Conservation (phyloP, 2,888 invertebrate species). For the Polietes domitor region DNA sequence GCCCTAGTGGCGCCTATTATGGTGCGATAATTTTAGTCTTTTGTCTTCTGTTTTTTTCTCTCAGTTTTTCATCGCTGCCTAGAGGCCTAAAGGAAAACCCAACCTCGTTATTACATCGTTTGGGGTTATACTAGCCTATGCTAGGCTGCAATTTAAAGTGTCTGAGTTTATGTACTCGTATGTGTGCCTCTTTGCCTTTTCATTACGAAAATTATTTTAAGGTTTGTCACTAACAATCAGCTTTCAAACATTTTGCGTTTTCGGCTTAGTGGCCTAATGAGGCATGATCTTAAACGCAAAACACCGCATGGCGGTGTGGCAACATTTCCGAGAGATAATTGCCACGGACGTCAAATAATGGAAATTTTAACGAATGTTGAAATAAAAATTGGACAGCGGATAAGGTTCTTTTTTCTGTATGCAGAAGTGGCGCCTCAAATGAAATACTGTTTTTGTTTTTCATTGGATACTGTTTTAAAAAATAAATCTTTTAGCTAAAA, state of each 20-base stretch:
- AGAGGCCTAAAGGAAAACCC: constrained; percentile 35
- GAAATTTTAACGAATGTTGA: neutral
- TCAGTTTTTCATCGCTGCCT: neutral
- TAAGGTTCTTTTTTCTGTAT: too few species aligned
- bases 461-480: too few species aligned
- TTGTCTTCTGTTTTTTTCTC: constrained; percentile 21
- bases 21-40: constrained; percentile 46
- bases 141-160: constrained; percentile 27
- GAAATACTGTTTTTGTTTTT: too few species aligned
- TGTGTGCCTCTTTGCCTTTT: constrained; percentile 12
- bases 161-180: constrained; percentile 35
- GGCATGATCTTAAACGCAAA: constrained; percentile 22
- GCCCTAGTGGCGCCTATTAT: constrained; percentile 63
- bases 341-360: constrained; percentile 11
- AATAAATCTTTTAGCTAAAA: too few species aligned
- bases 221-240: constrained; percentile 37
- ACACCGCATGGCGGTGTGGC: constrained; percentile 43
- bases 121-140: neutral
- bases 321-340: constrained; percentile 46
- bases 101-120: constrained; percentile 29
- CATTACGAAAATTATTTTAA: constrained; percentile 45
- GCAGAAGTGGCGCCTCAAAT: too few species aligned
- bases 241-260: constrained; percentile 10
- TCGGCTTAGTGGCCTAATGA: constrained; percentile 41
- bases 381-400: neutral